These are phyloP conservation scores for Azemiops feae DNA, from an alignment of 2,113 vertebrate species.

Conservation along the genomic window DNA sequence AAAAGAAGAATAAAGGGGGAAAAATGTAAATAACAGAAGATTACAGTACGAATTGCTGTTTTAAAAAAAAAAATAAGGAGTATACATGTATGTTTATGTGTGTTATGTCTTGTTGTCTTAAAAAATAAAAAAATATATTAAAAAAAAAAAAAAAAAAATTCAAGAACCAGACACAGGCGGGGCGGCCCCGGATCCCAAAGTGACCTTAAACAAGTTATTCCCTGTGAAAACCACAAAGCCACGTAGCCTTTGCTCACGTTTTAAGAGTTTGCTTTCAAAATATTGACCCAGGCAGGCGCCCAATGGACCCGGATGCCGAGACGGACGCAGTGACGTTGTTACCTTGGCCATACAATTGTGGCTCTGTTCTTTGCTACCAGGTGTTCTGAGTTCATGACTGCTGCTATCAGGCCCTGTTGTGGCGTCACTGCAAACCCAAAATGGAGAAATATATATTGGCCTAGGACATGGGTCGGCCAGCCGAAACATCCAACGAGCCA, in stretches of 20 bases:
- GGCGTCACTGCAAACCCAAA: slow-evolving; percentile 42
- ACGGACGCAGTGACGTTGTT: neutral
- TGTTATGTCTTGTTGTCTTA: too few species aligned
- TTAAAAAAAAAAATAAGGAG: too few species aligned
- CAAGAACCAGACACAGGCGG: neutral
- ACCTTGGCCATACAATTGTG: neutral
- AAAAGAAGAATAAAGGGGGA: too few species aligned
- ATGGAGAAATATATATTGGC: neutral
- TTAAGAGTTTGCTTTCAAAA: neutral
- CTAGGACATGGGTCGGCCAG: too few species aligned
- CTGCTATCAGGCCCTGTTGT: slow-evolving; percentile 50
- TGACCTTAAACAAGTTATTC: neutral
- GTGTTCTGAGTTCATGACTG: slow-evolving; percentile 66
- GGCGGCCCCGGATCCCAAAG: accelerated
- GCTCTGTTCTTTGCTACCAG: slow-evolving; percentile 22
- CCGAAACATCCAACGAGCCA: too few species aligned
- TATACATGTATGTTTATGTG: too few species aligned
- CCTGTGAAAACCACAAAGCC: neutral
- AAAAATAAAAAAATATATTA: too few species aligned
- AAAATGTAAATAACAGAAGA: too few species aligned
- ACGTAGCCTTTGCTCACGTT: neutral
- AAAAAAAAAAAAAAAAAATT: too few species aligned
- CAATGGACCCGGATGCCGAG: neutral
- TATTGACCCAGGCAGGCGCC: neutral
- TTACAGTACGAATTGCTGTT: too few species aligned